phyloP scores from a whole-genome alignment of 2,113 vertebrate genomes.

The Myotis yumanensis region DNA sequence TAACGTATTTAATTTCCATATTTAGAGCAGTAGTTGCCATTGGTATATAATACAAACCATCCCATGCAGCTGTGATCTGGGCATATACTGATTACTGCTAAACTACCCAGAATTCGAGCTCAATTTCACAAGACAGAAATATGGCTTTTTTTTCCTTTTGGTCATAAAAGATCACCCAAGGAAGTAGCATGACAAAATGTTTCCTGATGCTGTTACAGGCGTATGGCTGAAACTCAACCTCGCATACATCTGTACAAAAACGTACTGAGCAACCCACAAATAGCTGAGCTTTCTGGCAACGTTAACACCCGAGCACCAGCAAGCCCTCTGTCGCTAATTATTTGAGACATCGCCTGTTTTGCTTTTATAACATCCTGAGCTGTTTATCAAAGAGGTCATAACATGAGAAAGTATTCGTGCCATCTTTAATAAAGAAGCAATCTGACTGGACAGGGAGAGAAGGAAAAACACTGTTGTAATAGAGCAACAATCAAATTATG shows the following conservation, averaged over 20 bases:
- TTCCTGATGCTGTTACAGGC: constrained; percentile 83
- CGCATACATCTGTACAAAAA: constrained; percentile 78
- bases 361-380: constrained; percentile 79
- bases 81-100: constrained; percentile 75
- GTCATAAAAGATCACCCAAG: constrained; percentile 83
- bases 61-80: constrained; percentile 72
- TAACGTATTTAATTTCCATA: constrained; percentile 75
- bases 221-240: constrained; percentile 79
- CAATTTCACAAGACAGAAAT: constrained; percentile 84
- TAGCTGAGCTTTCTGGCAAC: constrained; percentile 82
- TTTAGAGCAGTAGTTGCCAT: constrained; percentile 79
- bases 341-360: constrained; percentile 78
- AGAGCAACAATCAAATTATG: constrained; percentile 70
- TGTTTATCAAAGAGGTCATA: constrained; percentile 81
- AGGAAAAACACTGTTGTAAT: constrained; percentile 73
- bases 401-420: constrained; percentile 79
- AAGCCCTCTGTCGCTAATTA: constrained; percentile 75
- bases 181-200: constrained; percentile 85
- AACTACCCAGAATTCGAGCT: constrained; percentile 77
- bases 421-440: constrained; percentile 80
- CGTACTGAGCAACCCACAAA: constrained; percentile 78
- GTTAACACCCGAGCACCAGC: constrained; percentile 63
- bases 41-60: constrained; percentile 81
- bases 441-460: constrained; percentile 66
- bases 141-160: constrained; percentile 70